These are phyloP conservation scores for Tinea pellionella DNA, from an alignment of 2,888 invertebrate genomes.

Conservation along the genomic window DNA sequence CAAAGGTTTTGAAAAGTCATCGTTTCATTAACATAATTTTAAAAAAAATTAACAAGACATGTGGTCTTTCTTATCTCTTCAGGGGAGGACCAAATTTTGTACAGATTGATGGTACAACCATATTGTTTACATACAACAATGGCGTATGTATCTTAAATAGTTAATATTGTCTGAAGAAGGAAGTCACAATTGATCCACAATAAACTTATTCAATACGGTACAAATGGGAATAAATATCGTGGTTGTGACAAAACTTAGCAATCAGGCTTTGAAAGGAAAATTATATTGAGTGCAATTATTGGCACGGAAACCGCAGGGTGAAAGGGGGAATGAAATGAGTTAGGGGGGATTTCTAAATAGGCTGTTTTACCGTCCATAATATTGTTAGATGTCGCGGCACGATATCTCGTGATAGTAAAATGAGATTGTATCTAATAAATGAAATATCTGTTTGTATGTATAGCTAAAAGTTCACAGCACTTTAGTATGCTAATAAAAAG, in stretches of 20 bases:
- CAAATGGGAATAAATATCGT: neutral
- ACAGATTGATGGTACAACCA: too few species aligned
- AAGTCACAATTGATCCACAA: neutral
- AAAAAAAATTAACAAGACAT: too few species aligned
- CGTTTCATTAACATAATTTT: too few species aligned
- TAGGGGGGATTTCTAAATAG: slow-evolving; percentile 7
- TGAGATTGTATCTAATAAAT: neutral
- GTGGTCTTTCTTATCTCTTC: too few species aligned
- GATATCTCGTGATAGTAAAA: neutral
- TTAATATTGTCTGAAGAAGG: too few species aligned
- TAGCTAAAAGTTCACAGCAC: too few species aligned
- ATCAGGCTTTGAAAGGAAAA: slow-evolving; percentile 37
- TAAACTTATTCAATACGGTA: neutral
- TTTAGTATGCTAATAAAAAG: too few species aligned
- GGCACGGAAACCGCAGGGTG: slow-evolving; percentile 26
- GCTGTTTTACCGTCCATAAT: neutral
- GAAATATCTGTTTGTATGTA: too few species aligned
- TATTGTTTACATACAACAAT: too few species aligned
- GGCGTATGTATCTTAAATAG: too few species aligned
- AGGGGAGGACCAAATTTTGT: too few species aligned
- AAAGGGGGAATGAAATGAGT: neutral
- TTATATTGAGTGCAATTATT: slow-evolving; percentile 37
- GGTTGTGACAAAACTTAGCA: slow-evolving; percentile 28
- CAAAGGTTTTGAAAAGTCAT: too few species aligned
- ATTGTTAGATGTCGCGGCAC: neutral